A percentile compares a stretch with the other conserved stretches of the same genome.
phyloP scores from a whole-genome alignment of 2,888 invertebrate genomes.

The Salticus scenicus region DNA sequence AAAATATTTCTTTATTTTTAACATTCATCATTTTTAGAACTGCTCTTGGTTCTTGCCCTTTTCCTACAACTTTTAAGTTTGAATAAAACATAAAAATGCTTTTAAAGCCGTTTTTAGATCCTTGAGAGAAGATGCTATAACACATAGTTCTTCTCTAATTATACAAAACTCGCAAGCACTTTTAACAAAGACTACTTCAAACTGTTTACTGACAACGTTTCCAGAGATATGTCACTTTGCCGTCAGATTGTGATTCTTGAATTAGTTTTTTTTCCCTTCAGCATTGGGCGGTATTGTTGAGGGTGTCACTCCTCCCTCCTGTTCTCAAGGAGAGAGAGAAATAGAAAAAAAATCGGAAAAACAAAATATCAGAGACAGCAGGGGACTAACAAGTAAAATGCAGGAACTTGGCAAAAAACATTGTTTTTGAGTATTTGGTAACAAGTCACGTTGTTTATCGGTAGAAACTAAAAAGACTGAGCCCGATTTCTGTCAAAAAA shows the following conservation, averaged over 20 bases:
- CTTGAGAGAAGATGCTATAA: too few relatives aligned
- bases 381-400: slow-evolving; percentile 2
- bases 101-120: too few relatives aligned
- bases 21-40: too few relatives aligned
- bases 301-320: background rate
- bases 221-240: background rate
- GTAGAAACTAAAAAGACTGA: background rate
- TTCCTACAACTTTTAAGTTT: too few relatives aligned
- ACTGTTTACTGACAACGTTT: too few relatives aligned
- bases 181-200: too few relatives aligned
- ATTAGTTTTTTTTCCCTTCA: background rate
- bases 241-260: background rate
- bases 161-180: too few relatives aligned
- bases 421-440: slow-evolving; percentile 14
- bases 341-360: background rate
- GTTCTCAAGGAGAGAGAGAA: background rate
- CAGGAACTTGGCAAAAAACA: slow-evolving; percentile 12
- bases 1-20: too few relatives aligned
- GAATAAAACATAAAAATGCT: too few relatives aligned
- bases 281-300: background rate
- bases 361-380: background rate
- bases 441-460: slow-evolving; percentile 16
- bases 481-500: background rate
- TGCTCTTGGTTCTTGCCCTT: too few relatives aligned
- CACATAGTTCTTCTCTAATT: too few relatives aligned